A percentile compares a stretch with the other conserved stretches of the same genome.
These are phyloP conservation scores for Tauraco erythrolophus DNA, from an alignment of 2,113 vertebrate species.

Conservation along the genomic window DNA sequence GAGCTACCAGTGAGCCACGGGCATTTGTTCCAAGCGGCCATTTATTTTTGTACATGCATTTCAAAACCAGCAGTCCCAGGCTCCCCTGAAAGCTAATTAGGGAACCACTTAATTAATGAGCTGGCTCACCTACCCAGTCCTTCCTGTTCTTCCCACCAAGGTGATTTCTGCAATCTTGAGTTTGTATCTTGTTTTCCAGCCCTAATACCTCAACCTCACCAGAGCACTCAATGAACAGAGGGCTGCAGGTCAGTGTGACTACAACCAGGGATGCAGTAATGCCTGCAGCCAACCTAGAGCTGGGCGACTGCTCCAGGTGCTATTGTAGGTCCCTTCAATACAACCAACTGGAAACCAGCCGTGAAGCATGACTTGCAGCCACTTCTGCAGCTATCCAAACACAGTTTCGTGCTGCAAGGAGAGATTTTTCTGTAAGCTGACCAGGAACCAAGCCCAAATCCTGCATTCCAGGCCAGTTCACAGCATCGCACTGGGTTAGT, in stretches of 20 bases:
- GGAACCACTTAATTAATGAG: conserved; percentile 14
- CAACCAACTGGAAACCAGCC: not conserved
- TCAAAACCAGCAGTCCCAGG: not conserved
- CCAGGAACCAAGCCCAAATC: not conserved
- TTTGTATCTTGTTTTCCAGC: not conserved
- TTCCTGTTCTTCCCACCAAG: not conserved
- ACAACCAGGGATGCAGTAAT: not conserved
- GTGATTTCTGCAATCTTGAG: not conserved
- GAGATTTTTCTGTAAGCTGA: not conserved
- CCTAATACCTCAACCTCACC: accelerated
- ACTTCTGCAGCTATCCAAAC: not conserved
- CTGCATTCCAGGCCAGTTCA: not conserved
- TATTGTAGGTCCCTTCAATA: not conserved
- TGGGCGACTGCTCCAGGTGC: not conserved
- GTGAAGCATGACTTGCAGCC: not conserved
- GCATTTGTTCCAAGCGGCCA: not conserved
- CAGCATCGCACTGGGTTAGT: not conserved
- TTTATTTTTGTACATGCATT: not conserved
- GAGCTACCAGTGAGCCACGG: accelerated
- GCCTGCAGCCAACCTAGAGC: not conserved
- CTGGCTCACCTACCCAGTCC: not conserved
- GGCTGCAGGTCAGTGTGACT: not conserved
- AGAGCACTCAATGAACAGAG: not conserved
- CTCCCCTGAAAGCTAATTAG: conserved; percentile 20
- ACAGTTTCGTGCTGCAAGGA: not conserved